Evolutionary conservation across 2,113 vertebrate species (phyloP), one percentile per base, ranked within the genome.

Genomic region (Dasypus novemcinctus): DNA sequence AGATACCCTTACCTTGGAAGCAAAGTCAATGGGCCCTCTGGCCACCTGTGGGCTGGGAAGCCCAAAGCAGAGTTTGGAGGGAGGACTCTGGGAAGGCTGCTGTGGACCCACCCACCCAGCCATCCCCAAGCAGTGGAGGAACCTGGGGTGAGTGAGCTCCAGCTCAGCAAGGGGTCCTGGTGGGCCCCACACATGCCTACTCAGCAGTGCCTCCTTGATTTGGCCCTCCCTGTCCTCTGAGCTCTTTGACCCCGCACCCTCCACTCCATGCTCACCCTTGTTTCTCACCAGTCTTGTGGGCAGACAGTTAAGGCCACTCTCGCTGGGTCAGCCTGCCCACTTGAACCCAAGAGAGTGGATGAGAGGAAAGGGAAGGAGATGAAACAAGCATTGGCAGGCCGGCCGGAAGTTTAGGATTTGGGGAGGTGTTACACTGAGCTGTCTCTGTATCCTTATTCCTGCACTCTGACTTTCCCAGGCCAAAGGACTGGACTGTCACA

Each of bases 241-340:
- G 75, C 43, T 81, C 66, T 41, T 41, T 10, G n/a, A 57, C 36
- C 41, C 36, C 21, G 31, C 6, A 31, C 25, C 64, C 25, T 5
- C 7, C 1, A 1, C 12, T 31, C 31, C 36, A 11, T 2, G 1
- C n/a, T 2, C 13, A 43, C 23, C 31, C 11, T 29, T 38, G 41
- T 81, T 15, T 75, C 75, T 64, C 54, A 11, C 76, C 41, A 36
- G 82, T 18, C 15, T 57, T 41, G 25, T 13, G 59, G 21, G 0
- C 49, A 54, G 72, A 72, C 20, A 11, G 71, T 33, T 29, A 36
- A 15, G 13, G 9, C 25, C 3, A 14, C 36, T 7, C 20, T 4
- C 15, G 17, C 31, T 7, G 7, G 49, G 1, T 76, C 29, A 43
- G 49, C 31, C 21, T 46, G 36, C 9, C 0, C 4, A 7, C 1